Evolutionary conservation across 2,113 vertebrate species (phyloP).

Genomic region (Zapornia atra): DNA sequence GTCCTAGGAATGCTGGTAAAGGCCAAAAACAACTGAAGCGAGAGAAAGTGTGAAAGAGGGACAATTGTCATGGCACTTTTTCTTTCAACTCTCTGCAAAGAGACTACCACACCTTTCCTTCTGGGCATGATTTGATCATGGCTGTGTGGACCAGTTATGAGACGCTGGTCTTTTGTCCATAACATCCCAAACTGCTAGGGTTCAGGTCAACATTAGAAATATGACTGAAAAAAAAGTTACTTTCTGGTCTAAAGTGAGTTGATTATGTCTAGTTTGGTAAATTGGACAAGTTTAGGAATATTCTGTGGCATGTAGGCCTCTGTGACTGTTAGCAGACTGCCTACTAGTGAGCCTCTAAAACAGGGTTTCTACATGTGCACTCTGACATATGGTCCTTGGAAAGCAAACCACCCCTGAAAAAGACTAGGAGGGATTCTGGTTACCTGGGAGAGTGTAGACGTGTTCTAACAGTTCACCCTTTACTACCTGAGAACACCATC

Average conservation of each 20-base stretch:
- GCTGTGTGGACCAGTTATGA: background rate
- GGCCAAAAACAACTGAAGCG: background rate
- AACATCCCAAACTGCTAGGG: background rate
- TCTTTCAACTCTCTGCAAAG: background rate
- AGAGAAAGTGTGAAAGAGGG: background rate
- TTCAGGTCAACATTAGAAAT: background rate
- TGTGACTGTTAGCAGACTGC: background rate
- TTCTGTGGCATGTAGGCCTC: background rate
- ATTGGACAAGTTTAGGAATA: background rate
- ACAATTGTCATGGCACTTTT: background rate
- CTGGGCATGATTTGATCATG: background rate
- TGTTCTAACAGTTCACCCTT: background rate
- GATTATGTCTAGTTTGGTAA: background rate
- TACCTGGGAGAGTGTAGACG: background rate
- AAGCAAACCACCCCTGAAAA: background rate
- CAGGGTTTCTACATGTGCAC: background rate
- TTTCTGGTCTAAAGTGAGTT: background rate
- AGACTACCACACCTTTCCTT: rapidly evolving
- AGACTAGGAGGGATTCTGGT: background rate
- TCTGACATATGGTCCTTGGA: background rate
- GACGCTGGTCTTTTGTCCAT: background rate
- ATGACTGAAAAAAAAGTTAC: background rate
- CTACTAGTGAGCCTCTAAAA: background rate
- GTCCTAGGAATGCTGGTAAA: background rate
- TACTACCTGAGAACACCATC: background rate